A percentile compares a stretch with the other conserved stretches of the same genome.
phyloP scores from a whole-genome alignment of 1,140 invertebrate genomes.

The Aethina tumida region DNA sequence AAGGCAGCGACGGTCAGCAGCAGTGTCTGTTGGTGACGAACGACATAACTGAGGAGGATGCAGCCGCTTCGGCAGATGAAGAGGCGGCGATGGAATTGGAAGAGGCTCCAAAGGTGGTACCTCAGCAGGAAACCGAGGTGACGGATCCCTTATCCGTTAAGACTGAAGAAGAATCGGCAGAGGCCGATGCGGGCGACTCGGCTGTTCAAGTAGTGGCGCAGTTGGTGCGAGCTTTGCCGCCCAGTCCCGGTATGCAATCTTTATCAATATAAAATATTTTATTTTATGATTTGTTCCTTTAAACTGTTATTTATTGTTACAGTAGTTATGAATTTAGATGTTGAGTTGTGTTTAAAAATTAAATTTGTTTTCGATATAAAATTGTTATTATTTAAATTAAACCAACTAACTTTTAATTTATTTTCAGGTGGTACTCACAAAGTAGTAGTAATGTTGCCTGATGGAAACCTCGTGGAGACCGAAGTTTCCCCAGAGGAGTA shows the following conservation, averaged over 20 bases:
- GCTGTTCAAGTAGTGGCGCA: constrained; percentile 65
- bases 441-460: constrained; percentile 67
- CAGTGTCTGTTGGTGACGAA: constrained; percentile 62
- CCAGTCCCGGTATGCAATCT: constrained; percentile 55
- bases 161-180: constrained; percentile 34
- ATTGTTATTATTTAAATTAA: not conserved
- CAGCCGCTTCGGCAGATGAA: constrained; percentile 31
- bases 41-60: constrained; percentile 41
- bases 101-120: constrained; percentile 7
- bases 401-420: constrained; percentile 18
- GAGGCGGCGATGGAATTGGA: constrained; percentile 10
- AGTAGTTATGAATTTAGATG: not conserved
- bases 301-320: constrained; percentile 4
- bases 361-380: constrained; percentile 2
- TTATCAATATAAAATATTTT: not conserved
- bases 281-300: constrained; percentile 3
- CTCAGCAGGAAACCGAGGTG: constrained; percentile 7
- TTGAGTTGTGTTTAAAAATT: too few relatives aligned
- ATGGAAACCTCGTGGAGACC: constrained; percentile 75
- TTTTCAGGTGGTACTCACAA: constrained; percentile 62
- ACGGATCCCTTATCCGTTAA: constrained; percentile 19
- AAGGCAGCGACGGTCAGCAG: constrained; percentile 54
- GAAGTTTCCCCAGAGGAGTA: constrained; percentile 77
- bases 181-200: constrained; percentile 21
- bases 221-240: constrained; percentile 68